phyloP scores from a whole-genome alignment of 2,113 vertebrate genomes.

The Leucosticte australis region DNA sequence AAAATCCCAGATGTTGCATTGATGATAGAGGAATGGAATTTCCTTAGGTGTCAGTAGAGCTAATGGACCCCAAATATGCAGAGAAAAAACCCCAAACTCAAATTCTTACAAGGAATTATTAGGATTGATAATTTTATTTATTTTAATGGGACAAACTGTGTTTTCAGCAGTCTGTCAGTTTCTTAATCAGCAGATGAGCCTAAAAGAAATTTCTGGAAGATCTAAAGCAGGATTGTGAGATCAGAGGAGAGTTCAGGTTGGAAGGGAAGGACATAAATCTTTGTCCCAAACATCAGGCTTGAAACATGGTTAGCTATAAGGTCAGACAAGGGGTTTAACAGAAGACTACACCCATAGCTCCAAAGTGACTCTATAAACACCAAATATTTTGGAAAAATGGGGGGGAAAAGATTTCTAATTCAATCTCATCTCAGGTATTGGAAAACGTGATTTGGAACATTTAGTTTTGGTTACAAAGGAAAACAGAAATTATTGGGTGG shows the following conservation, averaged over 20 bases:
- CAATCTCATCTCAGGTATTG: neutral
- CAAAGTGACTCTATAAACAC: neutral
- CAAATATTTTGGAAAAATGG: neutral
- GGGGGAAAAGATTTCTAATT: neutral
- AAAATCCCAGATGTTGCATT: neutral
- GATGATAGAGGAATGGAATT: neutral
- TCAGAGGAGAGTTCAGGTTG: neutral
- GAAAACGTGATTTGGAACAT: neutral
- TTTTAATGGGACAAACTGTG: neutral
- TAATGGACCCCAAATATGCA: neutral
- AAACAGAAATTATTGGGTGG: neutral
- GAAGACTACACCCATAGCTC: neutral
- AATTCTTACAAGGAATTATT: neutral
- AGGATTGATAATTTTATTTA: neutral
- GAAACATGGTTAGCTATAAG: neutral
- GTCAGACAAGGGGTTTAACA: neutral
- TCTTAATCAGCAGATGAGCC: neutral
- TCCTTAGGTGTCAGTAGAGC: neutral
- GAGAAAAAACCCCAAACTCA: neutral
- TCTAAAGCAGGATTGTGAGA: neutral
- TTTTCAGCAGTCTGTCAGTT: neutral
- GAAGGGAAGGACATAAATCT: neutral
- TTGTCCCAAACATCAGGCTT: neutral
- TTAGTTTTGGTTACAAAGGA: neutral
- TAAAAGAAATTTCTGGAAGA: neutral